Evolutionary conservation across 1,140 invertebrate species (phyloP), one percentile per base, ranked within the genome.

Genomic region (Trachymyrmex septentrionalis): DNA sequence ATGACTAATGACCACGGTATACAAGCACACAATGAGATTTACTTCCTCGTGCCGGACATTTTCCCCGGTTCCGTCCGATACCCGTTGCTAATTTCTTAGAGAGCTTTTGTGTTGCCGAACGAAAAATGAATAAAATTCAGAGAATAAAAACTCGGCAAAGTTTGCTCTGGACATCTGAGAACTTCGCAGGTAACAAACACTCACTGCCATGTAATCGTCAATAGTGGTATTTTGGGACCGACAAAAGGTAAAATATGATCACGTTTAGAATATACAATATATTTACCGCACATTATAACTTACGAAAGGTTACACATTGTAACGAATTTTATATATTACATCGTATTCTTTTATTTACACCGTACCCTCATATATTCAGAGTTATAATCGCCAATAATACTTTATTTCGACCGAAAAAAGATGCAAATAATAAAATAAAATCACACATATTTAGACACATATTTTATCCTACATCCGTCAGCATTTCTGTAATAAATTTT

Each of bases 1-100:
- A 92, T 91, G 92, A 93, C 91, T 93, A 93, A 94, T 94, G 92
- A 93, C 85, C 78, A 76, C 67, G 69, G 85, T 89, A 85, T 87
- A 76, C 53, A 57, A 19, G 59, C 44, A 48, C 44, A 91, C 85
- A 92, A 92, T 93, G 72, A 86, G 85, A 91, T 91, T 90, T 87
- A 72, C 72, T 67, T 57, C 53, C 44, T 61, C 10, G 19, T 59
- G 30, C 53, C 27, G 27, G 73, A 80, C 73, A 63, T 59, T 67
- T 63, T 14, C 24, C 71, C 50, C 57, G 67, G 63, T 30, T 14
- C n/a, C 34, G 21, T 24, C 30, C 75, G 85, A 92, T 91, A 86
- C 88, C 89, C 78, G 57, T 86, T 82, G 80, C 69, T 75, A 87
- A 89, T 86, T 75, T 78, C 55, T 80, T 57, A 3, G 34, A 44